Base-by-base conservation (phyloP, 2,797 vertebrate species). In the Uromys caudimaculatus region DNA sequence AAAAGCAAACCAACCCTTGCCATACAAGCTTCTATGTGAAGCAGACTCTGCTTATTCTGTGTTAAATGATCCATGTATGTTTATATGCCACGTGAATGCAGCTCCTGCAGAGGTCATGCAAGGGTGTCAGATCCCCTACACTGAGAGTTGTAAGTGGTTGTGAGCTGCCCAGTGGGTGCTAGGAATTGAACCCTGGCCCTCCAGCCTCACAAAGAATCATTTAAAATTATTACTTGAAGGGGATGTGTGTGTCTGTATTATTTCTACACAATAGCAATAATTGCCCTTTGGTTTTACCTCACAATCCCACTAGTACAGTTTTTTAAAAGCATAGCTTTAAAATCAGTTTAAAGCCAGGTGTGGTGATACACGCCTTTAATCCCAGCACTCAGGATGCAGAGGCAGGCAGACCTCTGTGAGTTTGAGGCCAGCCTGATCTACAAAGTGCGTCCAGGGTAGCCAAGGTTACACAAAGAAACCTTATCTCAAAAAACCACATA, bases 281-380 rank as follows among this genome's bases (percentile, higher is more conserved):
- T 23, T 76, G 7, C 67, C 50, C 9, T 29, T 54, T 35, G n/a
- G 19, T 82, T 85, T 89, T 64, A 83, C 50, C 8, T 91, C 64
- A 58, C 13, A 83, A 0, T 95, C 78, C 32, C 6, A 60, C 3
- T 78, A 77, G 4, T 41, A 79, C 9, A 85, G 71, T 41, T 83
- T 90, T 75, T 85, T 38, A 32, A 83, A 90, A 90, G 52, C 23
- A 44, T 56, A 7, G 84, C 27, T 93, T 52, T 79, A 93, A 87
- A 67, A 27, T 58, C 23, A 54, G 50, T n/a, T 6, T 91, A 17
- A 56, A 89, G 69, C 35, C 69, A 9, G n/a, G 69, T 71, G 35
- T 71, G 17, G 69, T 71, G 69, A n/a, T 1, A 4, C 69, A 71
- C 0, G 1, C 69, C 35, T n/a, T 71, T 71, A 38, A 71, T 38